Conservation (phyloP, 2,888 invertebrate genomes). For the Nesidiocoris tenuis region DNA sequence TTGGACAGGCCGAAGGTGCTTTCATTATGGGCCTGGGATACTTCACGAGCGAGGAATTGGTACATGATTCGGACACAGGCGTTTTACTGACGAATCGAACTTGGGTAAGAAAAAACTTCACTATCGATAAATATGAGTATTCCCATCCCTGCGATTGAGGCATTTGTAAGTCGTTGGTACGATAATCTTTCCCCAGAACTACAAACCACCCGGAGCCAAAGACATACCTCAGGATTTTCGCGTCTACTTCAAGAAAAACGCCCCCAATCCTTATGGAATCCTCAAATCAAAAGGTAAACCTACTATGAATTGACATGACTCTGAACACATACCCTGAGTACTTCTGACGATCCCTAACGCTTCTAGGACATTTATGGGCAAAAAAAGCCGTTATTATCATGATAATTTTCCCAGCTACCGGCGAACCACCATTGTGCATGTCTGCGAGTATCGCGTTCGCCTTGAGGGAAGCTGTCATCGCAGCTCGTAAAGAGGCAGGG, state of each 20-base stretch:
- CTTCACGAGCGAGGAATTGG: constrained; percentile 71
- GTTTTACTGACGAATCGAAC: constrained; percentile 70
- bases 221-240: constrained; percentile 78
- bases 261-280: constrained; percentile 66
- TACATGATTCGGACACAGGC: constrained; percentile 66
- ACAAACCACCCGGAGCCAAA: constrained; percentile 73
- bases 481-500: constrained; percentile 27
- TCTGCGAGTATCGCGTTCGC: constrained; percentile 23
- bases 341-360: too few species aligned
- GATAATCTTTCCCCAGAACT: constrained; percentile 59
- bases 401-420: constrained; percentile 36
- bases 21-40: constrained; percentile 66
- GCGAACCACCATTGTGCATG: constrained; percentile 36
- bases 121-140: too few species aligned
- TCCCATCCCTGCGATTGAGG: too few species aligned
- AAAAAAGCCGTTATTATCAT: too few species aligned
- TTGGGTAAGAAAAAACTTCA: constrained; percentile 66
- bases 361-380: too few species aligned
- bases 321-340: too few species aligned
- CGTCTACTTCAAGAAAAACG: constrained; percentile 67
- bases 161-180: too few species aligned
- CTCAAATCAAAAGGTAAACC: constrained; percentile 68
- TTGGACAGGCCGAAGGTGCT: constrained; percentile 59
- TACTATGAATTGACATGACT: too few species aligned
- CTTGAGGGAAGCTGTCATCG: constrained; percentile 20